A percentile compares a stretch with the other conserved stretches of the same genome.
Evolutionary conservation across 1,140 invertebrate genomes (phyloP).

Genomic region (Odontomachus brunneus): DNA sequence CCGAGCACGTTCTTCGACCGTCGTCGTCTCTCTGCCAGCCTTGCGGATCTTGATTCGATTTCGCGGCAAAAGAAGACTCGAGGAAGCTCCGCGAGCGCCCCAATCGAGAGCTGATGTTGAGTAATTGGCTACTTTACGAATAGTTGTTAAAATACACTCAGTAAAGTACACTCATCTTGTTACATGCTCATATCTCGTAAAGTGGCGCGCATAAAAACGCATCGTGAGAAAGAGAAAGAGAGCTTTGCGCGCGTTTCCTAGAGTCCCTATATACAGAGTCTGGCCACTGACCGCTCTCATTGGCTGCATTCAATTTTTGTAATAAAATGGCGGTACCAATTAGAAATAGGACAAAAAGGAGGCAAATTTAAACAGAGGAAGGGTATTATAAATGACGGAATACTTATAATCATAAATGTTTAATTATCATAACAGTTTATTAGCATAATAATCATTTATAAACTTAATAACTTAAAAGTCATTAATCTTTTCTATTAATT

Average conservation of each 20-base stretch:
- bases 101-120: constrained; percentile 22
- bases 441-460: too few relatives aligned
- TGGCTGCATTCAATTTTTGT: too few relatives aligned
- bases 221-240: not conserved
- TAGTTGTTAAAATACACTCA: constrained; percentile 1
- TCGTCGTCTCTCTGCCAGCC: not conserved
- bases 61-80: constrained; percentile 1
- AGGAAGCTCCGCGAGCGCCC: not conserved
- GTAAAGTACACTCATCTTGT: not conserved
- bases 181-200: not conserved
- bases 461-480: too few relatives aligned
- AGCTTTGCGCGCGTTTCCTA: not conserved
- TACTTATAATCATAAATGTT: too few relatives aligned
- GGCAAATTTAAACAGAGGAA: too few relatives aligned
- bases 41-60: constrained; percentile 46
- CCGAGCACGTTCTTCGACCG: not conserved
- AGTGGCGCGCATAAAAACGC: not conserved
- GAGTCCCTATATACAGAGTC: too few relatives aligned
- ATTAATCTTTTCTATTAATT: too few relatives aligned
- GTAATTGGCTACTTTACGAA: constrained; percentile 28
- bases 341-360: too few relatives aligned
- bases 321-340: too few relatives aligned
- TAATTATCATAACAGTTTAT: too few relatives aligned
- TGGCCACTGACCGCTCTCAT: too few relatives aligned
- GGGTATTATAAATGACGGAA: too few relatives aligned